Evolutionary conservation across 2,113 vertebrate species (phyloP).

Genomic region (Carassius carassius): DNA sequence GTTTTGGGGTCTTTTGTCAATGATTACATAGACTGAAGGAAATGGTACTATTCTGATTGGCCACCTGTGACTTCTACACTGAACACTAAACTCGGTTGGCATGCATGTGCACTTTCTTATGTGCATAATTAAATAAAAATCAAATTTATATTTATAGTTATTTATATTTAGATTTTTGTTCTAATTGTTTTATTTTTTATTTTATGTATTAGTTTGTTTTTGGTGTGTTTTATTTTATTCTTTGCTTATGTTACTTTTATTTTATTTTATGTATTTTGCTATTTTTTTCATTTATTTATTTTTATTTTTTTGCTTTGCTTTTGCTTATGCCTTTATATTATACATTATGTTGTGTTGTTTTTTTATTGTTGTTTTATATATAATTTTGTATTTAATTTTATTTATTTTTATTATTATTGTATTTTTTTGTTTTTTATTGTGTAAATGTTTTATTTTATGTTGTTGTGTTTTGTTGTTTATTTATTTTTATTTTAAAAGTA

Average conservation of each 20-base stretch:
- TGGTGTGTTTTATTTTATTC: too few relatives aligned
- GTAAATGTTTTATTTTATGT: not conserved
- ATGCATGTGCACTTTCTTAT: not conserved
- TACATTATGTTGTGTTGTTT: too few relatives aligned
- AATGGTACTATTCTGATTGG: not conserved
- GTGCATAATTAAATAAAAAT: not conserved
- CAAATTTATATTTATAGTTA: not conserved
- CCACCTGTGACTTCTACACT: not conserved
- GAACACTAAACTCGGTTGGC: too few relatives aligned
- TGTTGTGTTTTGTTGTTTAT: not conserved
- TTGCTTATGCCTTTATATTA: too few relatives aligned
- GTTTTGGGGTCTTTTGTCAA: not conserved
- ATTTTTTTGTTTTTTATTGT: not conserved
- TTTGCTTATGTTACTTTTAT: too few relatives aligned
- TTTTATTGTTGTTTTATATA: too few relatives aligned
- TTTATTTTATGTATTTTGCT: too few relatives aligned
- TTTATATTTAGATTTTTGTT: not conserved
- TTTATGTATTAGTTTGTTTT: not conserved
- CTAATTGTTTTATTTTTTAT: not conserved
- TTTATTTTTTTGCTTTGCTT: too few relatives aligned
- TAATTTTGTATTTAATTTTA: too few relatives aligned
- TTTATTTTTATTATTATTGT: not conserved
- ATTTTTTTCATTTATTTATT: too few relatives aligned
- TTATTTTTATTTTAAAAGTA: not conserved
- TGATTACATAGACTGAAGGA: not conserved